Percentiles rank a stretch among this genome's conserved stretches.
phyloP scores from a whole-genome alignment of 2,113 vertebrate species.

The Geococcyx californianus region DNA sequence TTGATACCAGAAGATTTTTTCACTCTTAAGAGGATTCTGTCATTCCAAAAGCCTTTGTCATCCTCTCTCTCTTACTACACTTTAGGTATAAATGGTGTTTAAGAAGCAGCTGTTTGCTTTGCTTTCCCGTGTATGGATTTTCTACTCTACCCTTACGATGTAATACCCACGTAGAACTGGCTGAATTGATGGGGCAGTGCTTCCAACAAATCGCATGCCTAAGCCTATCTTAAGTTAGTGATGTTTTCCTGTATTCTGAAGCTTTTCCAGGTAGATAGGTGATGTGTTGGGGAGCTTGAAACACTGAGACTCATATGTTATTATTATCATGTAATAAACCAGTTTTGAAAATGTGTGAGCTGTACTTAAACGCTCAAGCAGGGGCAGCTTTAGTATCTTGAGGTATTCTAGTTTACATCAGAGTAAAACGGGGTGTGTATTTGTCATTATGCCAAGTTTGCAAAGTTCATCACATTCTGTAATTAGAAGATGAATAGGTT shows the following conservation, averaged over 20 bases:
- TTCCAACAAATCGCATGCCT: neutral
- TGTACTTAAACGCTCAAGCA: neutral
- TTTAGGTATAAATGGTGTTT: neutral
- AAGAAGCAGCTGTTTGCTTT: neutral
- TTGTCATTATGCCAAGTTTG: neutral
- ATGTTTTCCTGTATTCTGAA: neutral
- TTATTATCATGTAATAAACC: neutral
- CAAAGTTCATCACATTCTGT: neutral
- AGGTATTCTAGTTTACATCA: neutral
- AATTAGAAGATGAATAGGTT: neutral
- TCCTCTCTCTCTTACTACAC: neutral
- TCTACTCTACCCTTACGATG: neutral
- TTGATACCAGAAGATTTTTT: neutral
- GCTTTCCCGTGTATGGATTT: neutral
- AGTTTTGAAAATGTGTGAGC: neutral
- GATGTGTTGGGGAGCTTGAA: neutral
- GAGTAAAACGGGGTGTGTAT: neutral
- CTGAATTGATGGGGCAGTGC: neutral
- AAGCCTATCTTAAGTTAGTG: neutral
- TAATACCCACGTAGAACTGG: neutral
- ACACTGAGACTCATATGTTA: neutral
- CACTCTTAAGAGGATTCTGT: neutral
- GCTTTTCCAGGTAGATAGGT: neutral
- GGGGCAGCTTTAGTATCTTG: neutral
- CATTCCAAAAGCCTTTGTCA: neutral